Percentiles rank a stretch among this genome's conserved stretches.
These are phyloP conservation scores for Eidolon dupreanum DNA, from an alignment of 2,797 vertebrate genomes.

Conservation along the genomic window DNA sequence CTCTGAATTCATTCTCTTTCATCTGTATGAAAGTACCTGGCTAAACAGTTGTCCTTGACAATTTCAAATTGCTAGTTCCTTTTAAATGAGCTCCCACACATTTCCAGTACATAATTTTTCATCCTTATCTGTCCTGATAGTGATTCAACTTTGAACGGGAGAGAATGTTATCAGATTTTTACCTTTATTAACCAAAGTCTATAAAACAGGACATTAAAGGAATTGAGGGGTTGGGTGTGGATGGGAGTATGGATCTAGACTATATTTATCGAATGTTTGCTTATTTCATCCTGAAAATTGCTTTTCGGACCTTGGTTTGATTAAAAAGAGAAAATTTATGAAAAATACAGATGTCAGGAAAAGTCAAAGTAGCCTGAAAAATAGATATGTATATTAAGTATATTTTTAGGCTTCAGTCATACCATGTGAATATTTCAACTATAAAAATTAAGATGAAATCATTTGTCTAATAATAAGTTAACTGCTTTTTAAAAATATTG, in stretches of 20 bases:
- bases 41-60: conserved; percentile 11
- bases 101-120: conserved; percentile 3
- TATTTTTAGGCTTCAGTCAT: conserved; percentile 12
- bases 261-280: conserved; percentile 4
- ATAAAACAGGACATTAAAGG: conserved; percentile 1
- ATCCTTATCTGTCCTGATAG: neutral
- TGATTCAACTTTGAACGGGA: conserved; percentile 25
- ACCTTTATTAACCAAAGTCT: neutral
- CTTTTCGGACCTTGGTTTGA: neutral
- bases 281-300: conserved; percentile 32
- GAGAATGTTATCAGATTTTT: neutral
- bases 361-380: conserved; percentile 26
- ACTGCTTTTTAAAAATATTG: neutral
- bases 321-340: conserved; percentile 21
- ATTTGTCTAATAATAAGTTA: neutral
- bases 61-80: conserved; percentile 28
- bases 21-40: neutral
- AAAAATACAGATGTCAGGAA: neutral
- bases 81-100: neutral
- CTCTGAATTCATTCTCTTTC: conserved; percentile 33
- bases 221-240: neutral
- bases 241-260: neutral
- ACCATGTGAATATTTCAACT: neutral
- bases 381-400: neutral
- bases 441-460: neutral